phyloP scores from a whole-genome alignment of 1,140 invertebrate species.

The Teleopsis dalmanni region DNA sequence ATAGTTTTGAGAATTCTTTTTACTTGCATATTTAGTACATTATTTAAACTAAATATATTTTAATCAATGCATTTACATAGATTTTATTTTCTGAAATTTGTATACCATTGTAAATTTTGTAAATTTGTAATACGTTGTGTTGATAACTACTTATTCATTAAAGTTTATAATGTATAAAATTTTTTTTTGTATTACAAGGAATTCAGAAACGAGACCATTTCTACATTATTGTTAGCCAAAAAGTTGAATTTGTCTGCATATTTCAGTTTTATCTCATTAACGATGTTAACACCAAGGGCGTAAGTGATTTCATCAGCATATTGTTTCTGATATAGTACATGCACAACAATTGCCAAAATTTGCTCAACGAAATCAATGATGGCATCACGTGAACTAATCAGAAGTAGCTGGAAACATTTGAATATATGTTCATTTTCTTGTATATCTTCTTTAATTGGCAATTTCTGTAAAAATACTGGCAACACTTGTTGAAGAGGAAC shows the following conservation, averaged over 20 bases:
- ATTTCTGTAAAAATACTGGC: conserved; percentile 60
- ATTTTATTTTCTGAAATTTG: too few relatives aligned
- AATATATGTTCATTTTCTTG: conserved; percentile 66
- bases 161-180: too few relatives aligned
- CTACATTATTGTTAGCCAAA: conserved; percentile 25
- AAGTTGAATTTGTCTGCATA: conserved; percentile 49
- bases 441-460: conserved; percentile 68
- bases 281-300: conserved; percentile 46
- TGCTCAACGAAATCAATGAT: conserved; percentile 48
- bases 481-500: conserved; percentile 65
- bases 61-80: too few relatives aligned
- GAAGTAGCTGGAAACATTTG: conserved; percentile 57
- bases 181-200: conserved; percentile 18
- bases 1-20: too few relatives aligned
- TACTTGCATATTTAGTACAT: too few relatives aligned
- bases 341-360: conserved; percentile 50
- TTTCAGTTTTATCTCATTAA: conserved; percentile 49
- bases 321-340: conserved; percentile 49
- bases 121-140: too few relatives aligned
- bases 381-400: conserved; percentile 50
- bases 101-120: neutral
- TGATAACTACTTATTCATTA: too few relatives aligned
- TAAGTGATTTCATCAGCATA: conserved; percentile 18
- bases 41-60: too few relatives aligned
- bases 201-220: conserved; percentile 27